A percentile compares a stretch with the other conserved stretches of the same genome.
Conservation (phyloP, 2,888 invertebrate genomes). For the Metopia argyrocephala region DNA sequence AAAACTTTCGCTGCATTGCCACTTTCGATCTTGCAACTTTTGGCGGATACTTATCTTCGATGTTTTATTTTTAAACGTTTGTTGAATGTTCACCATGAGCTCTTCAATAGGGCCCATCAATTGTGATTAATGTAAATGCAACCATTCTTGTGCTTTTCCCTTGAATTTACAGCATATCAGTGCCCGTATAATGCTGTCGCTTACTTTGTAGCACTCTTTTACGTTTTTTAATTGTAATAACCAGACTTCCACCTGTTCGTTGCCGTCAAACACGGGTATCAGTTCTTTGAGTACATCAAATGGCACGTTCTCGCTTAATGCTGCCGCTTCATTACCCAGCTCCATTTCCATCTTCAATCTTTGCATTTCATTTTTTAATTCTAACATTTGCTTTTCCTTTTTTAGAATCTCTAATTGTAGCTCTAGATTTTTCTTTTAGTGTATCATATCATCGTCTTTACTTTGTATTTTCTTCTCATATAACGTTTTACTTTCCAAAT, state of each 20-base stretch:
- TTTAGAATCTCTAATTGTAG: no score
- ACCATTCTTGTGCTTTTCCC: slow-evolving; percentile 13
- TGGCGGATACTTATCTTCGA: slow-evolving; percentile 10
- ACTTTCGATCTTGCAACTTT: not conserved
- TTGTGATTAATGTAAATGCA: not conserved
- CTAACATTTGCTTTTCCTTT: not conserved
- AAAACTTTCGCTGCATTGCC: slow-evolving; percentile 13
- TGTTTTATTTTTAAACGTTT: slow-evolving; percentile 8
- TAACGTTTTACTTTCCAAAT: no score
- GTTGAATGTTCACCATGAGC: not conserved
- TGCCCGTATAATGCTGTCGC: not conserved
- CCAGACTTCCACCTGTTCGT: not conserved
- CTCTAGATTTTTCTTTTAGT: no score
- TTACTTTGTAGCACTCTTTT: not conserved
- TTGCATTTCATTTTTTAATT: not conserved
- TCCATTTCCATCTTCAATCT: not conserved
- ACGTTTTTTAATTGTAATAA: not conserved
- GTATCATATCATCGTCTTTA: no score
- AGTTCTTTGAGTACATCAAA: not conserved
- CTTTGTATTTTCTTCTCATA: no score
- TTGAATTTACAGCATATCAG: slow-evolving; percentile 10
- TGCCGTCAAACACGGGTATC: not conserved
- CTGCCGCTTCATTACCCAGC: not conserved
- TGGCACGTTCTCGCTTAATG: not conserved
- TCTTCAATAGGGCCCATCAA: slow-evolving; percentile 13